Conservation (phyloP, 2,797 vertebrate species). For the Antrozous pallidus region DNA sequence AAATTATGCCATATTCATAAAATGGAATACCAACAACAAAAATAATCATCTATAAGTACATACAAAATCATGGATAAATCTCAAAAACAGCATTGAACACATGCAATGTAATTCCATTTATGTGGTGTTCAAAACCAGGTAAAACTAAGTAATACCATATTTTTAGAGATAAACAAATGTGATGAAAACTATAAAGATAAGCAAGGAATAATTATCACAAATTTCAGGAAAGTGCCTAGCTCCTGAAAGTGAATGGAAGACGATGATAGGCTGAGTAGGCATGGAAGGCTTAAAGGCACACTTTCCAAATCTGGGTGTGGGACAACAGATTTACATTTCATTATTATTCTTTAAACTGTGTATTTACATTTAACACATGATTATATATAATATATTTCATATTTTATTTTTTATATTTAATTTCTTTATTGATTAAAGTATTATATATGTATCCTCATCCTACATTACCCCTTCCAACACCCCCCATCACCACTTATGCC, state of each 20-base stretch:
- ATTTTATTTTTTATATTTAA: no score
- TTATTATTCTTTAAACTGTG: conserved; percentile 14
- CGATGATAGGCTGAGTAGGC: background rate
- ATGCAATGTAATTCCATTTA: background rate
- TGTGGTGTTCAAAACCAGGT: background rate
- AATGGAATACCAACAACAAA: background rate
- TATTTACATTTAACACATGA: background rate
- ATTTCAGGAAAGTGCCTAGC: background rate
- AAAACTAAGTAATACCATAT: background rate
- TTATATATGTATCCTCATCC: no score
- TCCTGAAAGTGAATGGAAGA: background rate
- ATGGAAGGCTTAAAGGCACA: background rate
- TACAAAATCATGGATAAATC: background rate
- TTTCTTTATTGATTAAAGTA: no score
- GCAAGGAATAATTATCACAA: background rate
- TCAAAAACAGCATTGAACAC: background rate
- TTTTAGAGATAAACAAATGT: background rate
- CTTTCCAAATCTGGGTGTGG: background rate
- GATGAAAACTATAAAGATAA: background rate
- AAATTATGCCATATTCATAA: background rate
- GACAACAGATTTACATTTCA: background rate
- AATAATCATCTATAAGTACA: background rate
- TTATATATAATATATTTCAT: background rate
- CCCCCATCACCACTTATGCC: no score
- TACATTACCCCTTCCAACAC: no score